phyloP scores from a whole-genome alignment of 2,797 vertebrate genomes.

The Leptodactylus fallax region DNA sequence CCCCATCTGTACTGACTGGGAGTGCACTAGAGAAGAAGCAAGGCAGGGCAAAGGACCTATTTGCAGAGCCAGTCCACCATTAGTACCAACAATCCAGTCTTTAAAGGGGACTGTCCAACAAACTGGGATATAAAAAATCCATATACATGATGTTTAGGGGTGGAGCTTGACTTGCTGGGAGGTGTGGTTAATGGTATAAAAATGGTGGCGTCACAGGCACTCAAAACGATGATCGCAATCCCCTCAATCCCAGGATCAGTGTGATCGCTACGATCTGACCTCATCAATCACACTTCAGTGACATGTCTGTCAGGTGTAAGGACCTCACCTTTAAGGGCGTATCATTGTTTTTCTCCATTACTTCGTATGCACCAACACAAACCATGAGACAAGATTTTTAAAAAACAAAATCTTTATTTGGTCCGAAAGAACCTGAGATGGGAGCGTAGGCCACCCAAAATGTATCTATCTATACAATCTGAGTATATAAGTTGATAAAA shows the following conservation, averaged over 20 bases:
- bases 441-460: conserved; percentile 79
- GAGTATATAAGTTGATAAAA: conserved; percentile 82
- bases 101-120: no score
- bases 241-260: background rate
- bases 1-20: no score
- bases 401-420: conserved; percentile 95
- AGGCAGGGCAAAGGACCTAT: no score
- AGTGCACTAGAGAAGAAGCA: no score
- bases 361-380: background rate
- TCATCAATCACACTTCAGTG: background rate
- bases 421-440: conserved; percentile 98
- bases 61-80: no score
- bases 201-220: no score
- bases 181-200: no score
- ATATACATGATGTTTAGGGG: no score
- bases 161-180: no score
- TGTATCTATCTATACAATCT: conserved; percentile 77
- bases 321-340: background rate
- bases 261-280: background rate
- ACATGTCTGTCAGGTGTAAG: background rate
- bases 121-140: no score
- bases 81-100: no score
- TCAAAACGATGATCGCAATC: background rate
- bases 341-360: background rate
- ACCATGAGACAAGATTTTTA: conserved; percentile 70